Conservation (phyloP, 2,888 invertebrate species). For the Drosophila birchii region DNA sequence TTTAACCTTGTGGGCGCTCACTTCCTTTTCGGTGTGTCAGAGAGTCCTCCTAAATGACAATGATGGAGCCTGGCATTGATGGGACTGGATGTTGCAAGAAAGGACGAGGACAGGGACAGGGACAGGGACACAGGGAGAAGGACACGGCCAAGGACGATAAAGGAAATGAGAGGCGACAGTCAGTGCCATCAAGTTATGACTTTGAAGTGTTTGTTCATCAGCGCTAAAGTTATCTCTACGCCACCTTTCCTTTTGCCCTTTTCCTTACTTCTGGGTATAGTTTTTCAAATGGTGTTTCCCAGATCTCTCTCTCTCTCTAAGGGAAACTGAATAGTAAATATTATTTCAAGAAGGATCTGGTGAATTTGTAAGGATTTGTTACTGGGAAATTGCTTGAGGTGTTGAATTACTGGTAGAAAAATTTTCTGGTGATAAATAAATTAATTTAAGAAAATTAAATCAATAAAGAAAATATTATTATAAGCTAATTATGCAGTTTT, state of each 20-base stretch:
- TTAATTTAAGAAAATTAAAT: background rate
- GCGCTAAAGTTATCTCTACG: slow-evolving; percentile 22
- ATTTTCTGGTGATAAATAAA: background rate
- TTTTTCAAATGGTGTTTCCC: background rate
- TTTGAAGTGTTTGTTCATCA: slow-evolving; percentile 58
- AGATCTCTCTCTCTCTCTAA: background rate
- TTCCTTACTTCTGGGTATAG: background rate
- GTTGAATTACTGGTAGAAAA: background rate
- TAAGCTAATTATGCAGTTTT: background rate
- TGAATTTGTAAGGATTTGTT: background rate
- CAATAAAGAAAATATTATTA: background rate
- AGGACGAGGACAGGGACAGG: slow-evolving; percentile 17
- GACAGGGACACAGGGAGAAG: slow-evolving; percentile 11
- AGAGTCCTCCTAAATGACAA: slow-evolving; percentile 35
- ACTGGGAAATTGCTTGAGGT: background rate
- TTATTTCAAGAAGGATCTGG: background rate
- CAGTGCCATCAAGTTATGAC: slow-evolving; percentile 61
- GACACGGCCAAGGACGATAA: slow-evolving; percentile 27
- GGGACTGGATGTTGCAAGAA: slow-evolving; percentile 7
- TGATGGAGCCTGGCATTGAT: slow-evolving; percentile 47
- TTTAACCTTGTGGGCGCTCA: slow-evolving; percentile 36
- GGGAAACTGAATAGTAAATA: slow-evolving; percentile 5
- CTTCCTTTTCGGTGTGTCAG: slow-evolving; percentile 34
- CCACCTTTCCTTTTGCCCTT: background rate
- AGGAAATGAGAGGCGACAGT: slow-evolving; percentile 47